Percentiles rank a stretch among this genome's conserved stretches.
Conservation (phyloP, 1,140 invertebrate species). For the Neuroterus valhalla region DNA sequence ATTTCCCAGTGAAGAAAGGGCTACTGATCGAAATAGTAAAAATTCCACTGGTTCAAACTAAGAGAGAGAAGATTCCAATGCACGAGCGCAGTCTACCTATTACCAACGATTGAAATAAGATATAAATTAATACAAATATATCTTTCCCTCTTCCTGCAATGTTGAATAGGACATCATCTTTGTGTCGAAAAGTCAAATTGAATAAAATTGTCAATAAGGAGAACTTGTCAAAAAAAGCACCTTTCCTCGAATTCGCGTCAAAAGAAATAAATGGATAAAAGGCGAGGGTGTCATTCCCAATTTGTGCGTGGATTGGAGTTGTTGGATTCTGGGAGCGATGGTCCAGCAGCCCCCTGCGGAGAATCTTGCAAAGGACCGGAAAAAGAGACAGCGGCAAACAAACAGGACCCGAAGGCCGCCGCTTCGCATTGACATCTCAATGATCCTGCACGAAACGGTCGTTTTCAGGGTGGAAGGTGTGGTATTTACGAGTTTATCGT, state of each 20-base stretch:
- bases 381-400: constrained; percentile 34
- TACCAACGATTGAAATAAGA: too few relatives aligned
- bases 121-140: too few relatives aligned
- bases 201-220: too few relatives aligned
- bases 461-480: constrained; percentile 52
- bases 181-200: too few relatives aligned
- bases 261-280: not conserved
- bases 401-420: constrained; percentile 30
- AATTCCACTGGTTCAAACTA: too few relatives aligned
- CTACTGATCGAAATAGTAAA: too few relatives aligned
- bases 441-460: constrained; percentile 31
- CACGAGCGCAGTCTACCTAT: too few relatives aligned
- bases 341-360: constrained; percentile 30
- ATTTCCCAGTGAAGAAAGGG: too few relatives aligned
- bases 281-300: constrained; percentile 24
- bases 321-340: not conserved
- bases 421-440: constrained; percentile 31
- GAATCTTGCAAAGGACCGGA: constrained; percentile 34
- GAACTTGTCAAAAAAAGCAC: too few relatives aligned
- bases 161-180: too few relatives aligned
- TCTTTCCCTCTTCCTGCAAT: too few relatives aligned
- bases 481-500: constrained; percentile 55
- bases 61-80: too few relatives aligned
- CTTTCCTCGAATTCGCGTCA: not conserved
- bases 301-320: constrained; percentile 42